phyloP scores from a whole-genome alignment of 2,888 invertebrate species.

The Apamea crenata region DNA sequence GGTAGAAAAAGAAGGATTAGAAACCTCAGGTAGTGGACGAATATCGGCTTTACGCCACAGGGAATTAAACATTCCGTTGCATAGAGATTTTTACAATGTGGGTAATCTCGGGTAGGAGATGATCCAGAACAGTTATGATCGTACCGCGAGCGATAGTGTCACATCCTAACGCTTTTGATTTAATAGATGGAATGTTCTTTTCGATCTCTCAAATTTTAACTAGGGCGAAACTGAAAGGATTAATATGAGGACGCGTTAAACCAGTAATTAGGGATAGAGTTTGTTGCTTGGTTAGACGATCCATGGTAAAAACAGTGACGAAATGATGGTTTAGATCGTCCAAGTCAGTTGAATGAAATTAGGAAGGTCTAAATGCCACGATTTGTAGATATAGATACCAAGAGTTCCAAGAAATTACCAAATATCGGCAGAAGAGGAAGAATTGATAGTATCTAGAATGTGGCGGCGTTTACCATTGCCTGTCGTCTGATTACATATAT shows the following conservation, averaged over 20 bases:
- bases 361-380: not conserved
- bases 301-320: not conserved
- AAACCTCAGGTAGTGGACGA: not conserved
- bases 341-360: not conserved
- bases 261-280: not conserved
- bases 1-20: not conserved
- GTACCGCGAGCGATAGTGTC: too few relatives aligned
- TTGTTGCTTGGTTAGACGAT: not conserved
- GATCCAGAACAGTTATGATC: too few relatives aligned
- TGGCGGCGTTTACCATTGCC: too few relatives aligned
- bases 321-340: not conserved
- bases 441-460: too few relatives aligned
- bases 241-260: not conserved
- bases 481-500: too few relatives aligned
- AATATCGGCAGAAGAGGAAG: not conserved
- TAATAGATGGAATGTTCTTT: too few relatives aligned
- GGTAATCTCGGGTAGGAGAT: too few relatives aligned
- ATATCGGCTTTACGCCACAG: not conserved
- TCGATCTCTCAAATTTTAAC: too few relatives aligned
- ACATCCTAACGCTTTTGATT: too few relatives aligned
- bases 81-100: too few relatives aligned
- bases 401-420: not conserved
- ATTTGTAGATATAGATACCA: not conserved
- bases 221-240: too few relatives aligned
- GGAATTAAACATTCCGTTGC: too few relatives aligned